A percentile compares a stretch with the other conserved stretches of the same genome.
phyloP scores from a whole-genome alignment of 2,888 invertebrate species.

The Hirudinaria manillensis region DNA sequence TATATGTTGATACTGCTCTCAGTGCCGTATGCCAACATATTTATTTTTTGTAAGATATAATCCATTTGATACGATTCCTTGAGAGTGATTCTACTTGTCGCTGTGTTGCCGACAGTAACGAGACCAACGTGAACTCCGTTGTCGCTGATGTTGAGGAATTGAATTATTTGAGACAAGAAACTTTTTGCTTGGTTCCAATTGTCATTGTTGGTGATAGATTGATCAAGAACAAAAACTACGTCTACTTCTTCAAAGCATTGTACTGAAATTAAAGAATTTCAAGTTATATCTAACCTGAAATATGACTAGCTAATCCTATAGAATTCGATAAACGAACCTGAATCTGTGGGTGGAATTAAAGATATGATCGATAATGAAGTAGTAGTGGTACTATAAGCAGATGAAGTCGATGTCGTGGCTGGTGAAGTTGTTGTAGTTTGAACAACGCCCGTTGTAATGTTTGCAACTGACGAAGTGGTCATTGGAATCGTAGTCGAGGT shows the following conservation, averaged over 20 bases:
- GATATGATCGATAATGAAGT: constrained; percentile 31
- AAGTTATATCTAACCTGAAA: background rate
- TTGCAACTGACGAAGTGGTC: constrained; percentile 35
- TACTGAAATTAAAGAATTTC: background rate
- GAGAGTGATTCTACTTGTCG: constrained; percentile 32
- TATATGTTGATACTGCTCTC: constrained; percentile 30
- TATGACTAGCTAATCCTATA: background rate
- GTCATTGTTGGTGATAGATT: too few species aligned
- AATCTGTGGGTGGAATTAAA: too few species aligned
- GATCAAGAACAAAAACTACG: constrained; percentile 23
- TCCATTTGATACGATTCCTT: constrained; percentile 18
- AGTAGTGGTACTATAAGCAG: constrained; percentile 35
- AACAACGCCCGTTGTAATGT: constrained; percentile 34
- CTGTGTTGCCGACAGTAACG: constrained; percentile 36
- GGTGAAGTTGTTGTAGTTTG: constrained; percentile 36
- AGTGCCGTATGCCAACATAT: background rate
- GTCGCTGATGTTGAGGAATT: constrained; percentile 25
- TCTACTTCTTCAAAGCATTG: constrained; percentile 3
- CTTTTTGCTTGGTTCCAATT: background rate
- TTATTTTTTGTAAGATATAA: constrained; percentile 26
- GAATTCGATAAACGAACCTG: too few species aligned
- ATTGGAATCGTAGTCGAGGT: constrained; percentile 35
- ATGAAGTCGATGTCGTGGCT: constrained; percentile 35
- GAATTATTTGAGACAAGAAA: background rate
- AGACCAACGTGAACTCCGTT: constrained; percentile 36